phyloP scores from a whole-genome alignment of 1,140 invertebrate species.

The Drosophila takahashii region DNA sequence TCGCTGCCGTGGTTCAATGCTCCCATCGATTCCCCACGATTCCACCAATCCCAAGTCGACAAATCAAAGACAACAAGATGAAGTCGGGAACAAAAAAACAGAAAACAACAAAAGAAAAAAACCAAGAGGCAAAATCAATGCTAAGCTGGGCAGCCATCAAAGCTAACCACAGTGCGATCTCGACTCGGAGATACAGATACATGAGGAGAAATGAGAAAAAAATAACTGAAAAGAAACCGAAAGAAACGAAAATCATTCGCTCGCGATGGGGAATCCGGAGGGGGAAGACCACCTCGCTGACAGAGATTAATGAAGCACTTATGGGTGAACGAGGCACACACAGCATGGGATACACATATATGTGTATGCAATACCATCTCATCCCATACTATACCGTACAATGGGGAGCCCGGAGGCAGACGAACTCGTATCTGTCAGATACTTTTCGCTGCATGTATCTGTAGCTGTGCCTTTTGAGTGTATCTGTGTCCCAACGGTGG shows the following conservation, averaged over 20 bases:
- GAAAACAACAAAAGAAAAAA: background rate
- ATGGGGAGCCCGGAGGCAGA: slow-evolving; percentile 14
- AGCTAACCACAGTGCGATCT: slow-evolving; percentile 54
- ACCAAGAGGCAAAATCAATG: slow-evolving; percentile 34
- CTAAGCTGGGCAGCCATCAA: slow-evolving; percentile 61
- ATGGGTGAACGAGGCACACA: slow-evolving; percentile 70
- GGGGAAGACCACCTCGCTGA: slow-evolving; percentile 47
- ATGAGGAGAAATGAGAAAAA: slow-evolving; percentile 16
- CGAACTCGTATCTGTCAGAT: slow-evolving; percentile 33
- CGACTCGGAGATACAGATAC: slow-evolving; percentile 25
- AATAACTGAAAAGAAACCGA: slow-evolving; percentile 4
- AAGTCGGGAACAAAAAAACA: slow-evolving; percentile 23
- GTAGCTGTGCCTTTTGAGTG: slow-evolving; percentile 16
- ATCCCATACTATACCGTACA: background rate
- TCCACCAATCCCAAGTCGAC: slow-evolving; percentile 41
- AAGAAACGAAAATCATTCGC: slow-evolving; percentile 51
- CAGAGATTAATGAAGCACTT: slow-evolving; percentile 82
- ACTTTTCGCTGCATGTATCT: slow-evolving; percentile 14
- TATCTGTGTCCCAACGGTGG: slow-evolving; percentile 40
- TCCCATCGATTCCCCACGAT: slow-evolving; percentile 25
- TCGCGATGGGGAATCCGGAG: background rate
- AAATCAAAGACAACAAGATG: slow-evolving; percentile 50
- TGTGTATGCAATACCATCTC: background rate
- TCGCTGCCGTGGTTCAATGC: slow-evolving; percentile 17
- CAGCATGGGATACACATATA: slow-evolving; percentile 10